Evolutionary conservation across 2,888 invertebrate species (phyloP).

Genomic region (Spilosoma lubricipeda): DNA sequence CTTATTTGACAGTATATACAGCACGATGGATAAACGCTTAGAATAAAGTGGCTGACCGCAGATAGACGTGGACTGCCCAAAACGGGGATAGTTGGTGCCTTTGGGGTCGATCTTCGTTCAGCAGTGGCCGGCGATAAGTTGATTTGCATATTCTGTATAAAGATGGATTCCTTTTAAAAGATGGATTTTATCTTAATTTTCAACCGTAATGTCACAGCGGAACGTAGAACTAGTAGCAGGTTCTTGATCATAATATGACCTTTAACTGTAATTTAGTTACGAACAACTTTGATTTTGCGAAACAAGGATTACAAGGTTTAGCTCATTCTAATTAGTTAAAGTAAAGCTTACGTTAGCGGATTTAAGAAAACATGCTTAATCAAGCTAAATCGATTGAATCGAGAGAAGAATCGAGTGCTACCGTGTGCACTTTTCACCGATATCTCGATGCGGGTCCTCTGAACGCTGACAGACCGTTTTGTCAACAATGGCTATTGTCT

Average conservation of each 20-base stretch:
- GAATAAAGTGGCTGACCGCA: too few relatives aligned
- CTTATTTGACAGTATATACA: too few relatives aligned
- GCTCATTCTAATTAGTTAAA: not conserved
- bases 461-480: constrained; percentile 71
- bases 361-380: constrained; percentile 27
- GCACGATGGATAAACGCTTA: too few relatives aligned
- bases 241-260: not conserved
- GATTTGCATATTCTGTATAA: too few relatives aligned
- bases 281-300: not conserved
- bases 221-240: too few relatives aligned
- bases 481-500: constrained; percentile 81
- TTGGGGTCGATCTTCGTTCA: too few relatives aligned
- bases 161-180: too few relatives aligned
- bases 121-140: too few relatives aligned
- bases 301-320: not conserved
- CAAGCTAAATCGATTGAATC: constrained; percentile 65
- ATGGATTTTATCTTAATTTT: too few relatives aligned
- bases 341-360: constrained; percentile 13
- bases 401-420: constrained; percentile 67
- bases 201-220: too few relatives aligned
- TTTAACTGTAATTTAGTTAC: not conserved
- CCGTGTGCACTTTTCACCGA: constrained; percentile 61
- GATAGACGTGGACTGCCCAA: too few relatives aligned
- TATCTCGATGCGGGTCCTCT: constrained; percentile 57
- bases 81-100: too few relatives aligned